Evolutionary conservation across 2,113 vertebrate genomes (phyloP).

Genomic region (Phalacrocorax carbo): DNA sequence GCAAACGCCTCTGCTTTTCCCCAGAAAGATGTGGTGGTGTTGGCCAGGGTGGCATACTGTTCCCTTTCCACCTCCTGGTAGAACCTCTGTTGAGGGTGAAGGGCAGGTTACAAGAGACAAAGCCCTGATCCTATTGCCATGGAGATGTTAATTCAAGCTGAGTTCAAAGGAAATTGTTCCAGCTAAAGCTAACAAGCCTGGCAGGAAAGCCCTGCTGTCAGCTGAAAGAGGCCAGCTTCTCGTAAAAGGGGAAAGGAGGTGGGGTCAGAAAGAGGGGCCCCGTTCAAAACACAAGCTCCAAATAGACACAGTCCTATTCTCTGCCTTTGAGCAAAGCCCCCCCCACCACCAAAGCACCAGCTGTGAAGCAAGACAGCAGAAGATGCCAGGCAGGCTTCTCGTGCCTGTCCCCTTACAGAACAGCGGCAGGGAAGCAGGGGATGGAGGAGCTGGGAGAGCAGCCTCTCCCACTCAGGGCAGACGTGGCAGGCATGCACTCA

Average conservation of each 20-base stretch:
- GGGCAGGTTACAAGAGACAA: constrained; percentile 69
- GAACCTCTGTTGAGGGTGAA: constrained; percentile 57
- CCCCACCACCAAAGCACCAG: neutral
- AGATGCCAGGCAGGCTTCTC: neutral
- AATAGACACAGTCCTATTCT: neutral
- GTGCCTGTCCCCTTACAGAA: neutral
- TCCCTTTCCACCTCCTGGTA: neutral
- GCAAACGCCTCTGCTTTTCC: neutral
- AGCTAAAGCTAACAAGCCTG: constrained; percentile 71
- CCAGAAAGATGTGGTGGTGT: neutral
- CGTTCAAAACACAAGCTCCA: neutral
- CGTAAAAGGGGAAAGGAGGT: constrained; percentile 33
- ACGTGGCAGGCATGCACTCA: fast-evolving
- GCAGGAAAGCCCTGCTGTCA: constrained; percentile 60
- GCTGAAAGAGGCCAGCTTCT: constrained; percentile 26
- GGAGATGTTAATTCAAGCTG: constrained; percentile 77
- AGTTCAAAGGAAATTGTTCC: constrained; percentile 79
- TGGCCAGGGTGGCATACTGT: neutral
- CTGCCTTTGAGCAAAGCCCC: neutral
- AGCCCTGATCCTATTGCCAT: constrained; percentile 72
- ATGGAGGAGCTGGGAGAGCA: neutral
- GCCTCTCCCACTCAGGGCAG: neutral
- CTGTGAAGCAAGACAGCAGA: neutral
- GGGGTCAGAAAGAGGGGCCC: neutral
- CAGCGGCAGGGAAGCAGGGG: neutral